phyloP scores from a whole-genome alignment of 2,113 vertebrate genomes.

The Petromus typicus region DNA sequence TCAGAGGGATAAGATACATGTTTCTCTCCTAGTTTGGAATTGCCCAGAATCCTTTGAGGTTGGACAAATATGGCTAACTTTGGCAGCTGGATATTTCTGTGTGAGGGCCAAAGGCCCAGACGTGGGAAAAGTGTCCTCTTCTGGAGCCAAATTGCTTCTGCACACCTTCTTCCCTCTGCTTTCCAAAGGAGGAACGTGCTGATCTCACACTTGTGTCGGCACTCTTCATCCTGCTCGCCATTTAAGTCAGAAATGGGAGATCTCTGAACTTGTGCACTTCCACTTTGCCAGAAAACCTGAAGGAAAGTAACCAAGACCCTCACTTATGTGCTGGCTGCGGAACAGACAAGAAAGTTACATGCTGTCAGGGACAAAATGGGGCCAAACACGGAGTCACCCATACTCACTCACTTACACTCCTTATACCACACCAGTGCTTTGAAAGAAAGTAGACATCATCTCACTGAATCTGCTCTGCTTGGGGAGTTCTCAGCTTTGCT shows the following conservation, averaged over 20 bases:
- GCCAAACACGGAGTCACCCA: neutral
- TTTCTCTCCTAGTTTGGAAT: neutral
- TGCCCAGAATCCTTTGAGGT: neutral
- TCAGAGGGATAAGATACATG: neutral
- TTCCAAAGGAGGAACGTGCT: neutral
- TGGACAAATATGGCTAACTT: neutral
- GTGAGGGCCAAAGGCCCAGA: neutral
- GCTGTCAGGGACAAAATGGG: neutral
- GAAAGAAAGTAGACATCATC: neutral
- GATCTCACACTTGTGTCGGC: neutral
- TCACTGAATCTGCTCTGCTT: neutral
- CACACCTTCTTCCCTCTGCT: neutral
- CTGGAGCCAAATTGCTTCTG: no score
- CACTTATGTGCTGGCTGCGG: neutral
- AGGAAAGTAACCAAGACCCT: neutral
- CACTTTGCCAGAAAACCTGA: neutral
- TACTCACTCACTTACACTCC: neutral
- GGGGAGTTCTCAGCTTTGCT: neutral
- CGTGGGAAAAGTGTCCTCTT: neutral
- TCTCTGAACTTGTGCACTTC: neutral
- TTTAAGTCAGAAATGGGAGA: neutral
- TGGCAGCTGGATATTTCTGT: neutral
- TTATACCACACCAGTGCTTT: neutral
- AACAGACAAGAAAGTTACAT: neutral
- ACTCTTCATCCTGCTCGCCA: neutral